phyloP scores from a whole-genome alignment of 53 echinoderm and acorn worm species.

The Apostichopus leukothele region DNA sequence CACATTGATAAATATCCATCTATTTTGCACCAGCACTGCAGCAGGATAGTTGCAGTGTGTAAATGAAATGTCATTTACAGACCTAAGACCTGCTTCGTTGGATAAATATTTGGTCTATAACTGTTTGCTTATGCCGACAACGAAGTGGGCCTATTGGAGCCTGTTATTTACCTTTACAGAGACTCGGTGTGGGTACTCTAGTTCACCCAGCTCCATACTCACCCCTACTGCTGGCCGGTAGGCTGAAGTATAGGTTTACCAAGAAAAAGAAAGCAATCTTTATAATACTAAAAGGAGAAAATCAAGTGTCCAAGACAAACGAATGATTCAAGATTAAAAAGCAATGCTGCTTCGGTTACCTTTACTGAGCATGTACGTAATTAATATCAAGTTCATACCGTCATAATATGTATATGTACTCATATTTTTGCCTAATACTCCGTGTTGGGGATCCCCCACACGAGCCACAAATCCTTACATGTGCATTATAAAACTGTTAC shows the following conservation, averaged over 20 bases:
- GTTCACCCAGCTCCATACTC: background rate
- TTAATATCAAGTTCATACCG: too few relatives aligned
- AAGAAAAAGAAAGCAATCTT: too few relatives aligned
- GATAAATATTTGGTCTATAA: constrained; percentile 46
- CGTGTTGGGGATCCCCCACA: too few relatives aligned
- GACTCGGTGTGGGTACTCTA: background rate
- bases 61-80: constrained; percentile 45
- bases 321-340: constrained; percentile 41
- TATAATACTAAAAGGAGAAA: constrained; percentile 2
- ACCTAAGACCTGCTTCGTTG: constrained; percentile 23
- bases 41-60: background rate
- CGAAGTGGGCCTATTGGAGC: constrained; percentile 40
- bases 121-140: constrained; percentile 31
- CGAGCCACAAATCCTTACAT: too few relatives aligned
- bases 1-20: background rate
- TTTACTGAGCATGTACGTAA: constrained; percentile 41
- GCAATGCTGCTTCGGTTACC: constrained; percentile 46
- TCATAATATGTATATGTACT: too few relatives aligned
- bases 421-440: too few relatives aligned
- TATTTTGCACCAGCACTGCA: constrained; percentile 9
- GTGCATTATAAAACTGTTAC: too few relatives aligned
- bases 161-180: constrained; percentile 25
- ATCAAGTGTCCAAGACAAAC: constrained; percentile 39
- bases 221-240: background rate
- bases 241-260: background rate